phyloP scores from a whole-genome alignment of 1,140 invertebrate species.

The Zelostemma sp. region DNA sequence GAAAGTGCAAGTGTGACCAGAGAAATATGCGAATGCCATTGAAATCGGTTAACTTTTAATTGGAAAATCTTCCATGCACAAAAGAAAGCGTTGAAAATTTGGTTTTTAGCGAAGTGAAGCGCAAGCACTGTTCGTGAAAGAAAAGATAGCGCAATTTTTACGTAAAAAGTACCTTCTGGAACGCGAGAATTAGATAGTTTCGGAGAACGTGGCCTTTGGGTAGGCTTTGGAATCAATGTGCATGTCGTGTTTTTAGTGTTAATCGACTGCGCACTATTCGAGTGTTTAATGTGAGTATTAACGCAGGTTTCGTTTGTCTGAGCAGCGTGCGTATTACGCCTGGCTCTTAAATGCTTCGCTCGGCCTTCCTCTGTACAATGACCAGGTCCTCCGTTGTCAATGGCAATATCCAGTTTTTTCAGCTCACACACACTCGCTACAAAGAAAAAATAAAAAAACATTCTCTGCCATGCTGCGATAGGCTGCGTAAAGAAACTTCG shows the following conservation, averaged over 20 bases:
- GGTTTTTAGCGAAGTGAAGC: constrained; percentile 38
- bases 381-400: constrained; percentile 50
- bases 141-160: constrained; percentile 11
- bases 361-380: constrained; percentile 52
- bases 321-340: constrained; percentile 56
- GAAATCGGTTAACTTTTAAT: too few relatives aligned
- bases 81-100: too few relatives aligned
- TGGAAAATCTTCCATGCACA: too few relatives aligned
- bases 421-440: constrained; percentile 68
- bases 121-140: constrained; percentile 13
- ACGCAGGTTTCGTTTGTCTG: constrained; percentile 54
- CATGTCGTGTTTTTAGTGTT: constrained; percentile 58
- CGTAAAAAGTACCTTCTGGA: constrained; percentile 63
- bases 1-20: constrained; percentile 7
- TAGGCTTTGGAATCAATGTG: constrained; percentile 59
- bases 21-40: constrained; percentile 17
- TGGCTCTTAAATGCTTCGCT: constrained; percentile 60
- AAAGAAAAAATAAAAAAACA: constrained; percentile 67
- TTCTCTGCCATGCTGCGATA: constrained; percentile 67
- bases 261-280: constrained; percentile 61
- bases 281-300: constrained; percentile 55
- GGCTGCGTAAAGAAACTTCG: constrained; percentile 32
- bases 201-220: constrained; percentile 60
- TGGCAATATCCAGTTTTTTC: constrained; percentile 67
- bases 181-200: constrained; percentile 60